A percentile compares a stretch with the other conserved stretches of the same genome.
Evolutionary conservation across 2,888 invertebrate genomes (phyloP).

Genomic region (Cremastinae sp.): DNA sequence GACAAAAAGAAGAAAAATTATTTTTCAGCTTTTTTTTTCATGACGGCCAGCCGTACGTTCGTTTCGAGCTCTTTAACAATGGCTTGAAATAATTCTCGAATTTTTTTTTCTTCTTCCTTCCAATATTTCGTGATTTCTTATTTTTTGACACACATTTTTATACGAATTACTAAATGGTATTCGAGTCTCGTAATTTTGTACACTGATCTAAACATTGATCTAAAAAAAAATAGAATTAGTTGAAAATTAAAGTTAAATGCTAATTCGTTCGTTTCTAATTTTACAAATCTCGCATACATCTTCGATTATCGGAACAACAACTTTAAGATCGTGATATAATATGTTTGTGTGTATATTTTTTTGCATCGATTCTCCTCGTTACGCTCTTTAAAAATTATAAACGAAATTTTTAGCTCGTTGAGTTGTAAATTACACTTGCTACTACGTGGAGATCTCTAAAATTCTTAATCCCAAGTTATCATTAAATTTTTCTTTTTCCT

Average conservation of each 20-base stretch:
- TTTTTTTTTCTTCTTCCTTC: slow-evolving; percentile 7
- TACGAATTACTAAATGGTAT: slow-evolving; percentile 19
- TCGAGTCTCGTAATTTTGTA: neutral
- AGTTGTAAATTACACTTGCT: too few relatives aligned
- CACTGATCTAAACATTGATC: slow-evolving; percentile 23
- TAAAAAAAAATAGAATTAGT: slow-evolving; percentile 1
- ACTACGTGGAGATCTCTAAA: too few relatives aligned
- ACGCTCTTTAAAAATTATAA: too few relatives aligned
- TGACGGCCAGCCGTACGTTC: slow-evolving; percentile 50
- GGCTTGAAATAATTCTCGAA: slow-evolving; percentile 2
- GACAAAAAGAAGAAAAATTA: neutral
- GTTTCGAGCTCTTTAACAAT: slow-evolving; percentile 17
- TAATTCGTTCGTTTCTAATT: slow-evolving; percentile 20
- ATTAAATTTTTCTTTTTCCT: too few relatives aligned
- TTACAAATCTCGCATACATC: neutral
- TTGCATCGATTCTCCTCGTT: too few relatives aligned
- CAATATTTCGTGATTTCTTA: neutral
- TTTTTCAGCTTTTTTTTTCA: slow-evolving; percentile 12
- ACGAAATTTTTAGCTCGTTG: too few relatives aligned
- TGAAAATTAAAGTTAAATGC: neutral
- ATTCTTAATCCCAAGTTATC: too few relatives aligned
- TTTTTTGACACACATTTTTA: slow-evolving; percentile 13
- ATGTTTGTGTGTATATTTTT: too few relatives aligned
- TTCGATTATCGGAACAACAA: too few relatives aligned
- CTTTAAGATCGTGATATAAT: too few relatives aligned